These are phyloP conservation scores for Coregonus sp. DNA, from an alignment of 2,797 vertebrate species.

Conservation along the genomic window DNA sequence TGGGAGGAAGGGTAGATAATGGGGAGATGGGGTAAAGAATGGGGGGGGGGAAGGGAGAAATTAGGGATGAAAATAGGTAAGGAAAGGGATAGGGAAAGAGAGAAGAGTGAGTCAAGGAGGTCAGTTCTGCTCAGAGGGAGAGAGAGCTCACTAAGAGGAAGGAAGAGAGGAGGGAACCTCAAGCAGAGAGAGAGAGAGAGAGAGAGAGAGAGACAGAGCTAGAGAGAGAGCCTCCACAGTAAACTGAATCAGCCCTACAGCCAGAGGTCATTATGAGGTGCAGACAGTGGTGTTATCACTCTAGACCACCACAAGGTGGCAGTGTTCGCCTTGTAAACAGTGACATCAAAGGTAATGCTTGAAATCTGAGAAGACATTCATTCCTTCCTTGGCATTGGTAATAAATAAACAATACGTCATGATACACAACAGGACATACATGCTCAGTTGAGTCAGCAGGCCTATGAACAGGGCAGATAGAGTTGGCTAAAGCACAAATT, in stretches of 20 bases:
- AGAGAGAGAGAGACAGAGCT: neutral
- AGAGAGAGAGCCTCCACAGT: neutral
- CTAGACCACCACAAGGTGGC: slow-evolving; percentile 52
- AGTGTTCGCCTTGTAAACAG: slow-evolving; percentile 13
- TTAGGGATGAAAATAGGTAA: neutral
- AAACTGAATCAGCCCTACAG: neutral
- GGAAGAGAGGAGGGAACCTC: slow-evolving; percentile 40
- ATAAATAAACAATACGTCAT: neutral
- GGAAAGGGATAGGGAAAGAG: neutral
- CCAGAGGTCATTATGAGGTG: neutral
- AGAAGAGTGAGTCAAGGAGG: slow-evolving; percentile 5
- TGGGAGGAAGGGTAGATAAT: neutral
- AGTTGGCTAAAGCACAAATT: neutral
- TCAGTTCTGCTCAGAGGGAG: slow-evolving; percentile 25
- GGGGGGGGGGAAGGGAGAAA: too few species aligned
- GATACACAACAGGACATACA: neutral
- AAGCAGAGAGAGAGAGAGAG: slow-evolving; percentile 27
- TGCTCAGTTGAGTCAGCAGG: neutral
- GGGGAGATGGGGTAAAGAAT: too few species aligned
- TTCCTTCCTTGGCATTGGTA: neutral
- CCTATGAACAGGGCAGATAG: neutral
- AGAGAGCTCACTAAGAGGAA: slow-evolving; percentile 58
- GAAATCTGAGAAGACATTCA: neutral
- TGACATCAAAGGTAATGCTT: neutral
- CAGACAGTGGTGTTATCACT: neutral